A percentile compares a stretch with the other conserved stretches of the same genome.
phyloP scores from a whole-genome alignment of 2,797 vertebrate species.

The Mastacembelus armatus region DNA sequence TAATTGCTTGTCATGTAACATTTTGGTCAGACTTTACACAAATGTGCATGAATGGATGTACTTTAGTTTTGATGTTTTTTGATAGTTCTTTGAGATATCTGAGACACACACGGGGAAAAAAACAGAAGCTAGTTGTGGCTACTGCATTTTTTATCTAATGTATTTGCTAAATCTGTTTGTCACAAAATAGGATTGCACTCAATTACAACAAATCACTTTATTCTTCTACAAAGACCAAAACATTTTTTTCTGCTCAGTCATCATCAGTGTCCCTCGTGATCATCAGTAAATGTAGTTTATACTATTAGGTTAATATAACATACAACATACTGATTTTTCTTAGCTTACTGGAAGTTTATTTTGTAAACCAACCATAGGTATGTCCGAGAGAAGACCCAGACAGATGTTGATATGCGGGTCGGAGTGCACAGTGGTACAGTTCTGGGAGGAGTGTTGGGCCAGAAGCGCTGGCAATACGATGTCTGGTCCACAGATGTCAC shows the following conservation, averaged over 20 bases:
- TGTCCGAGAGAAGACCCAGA: constrained; percentile 94
- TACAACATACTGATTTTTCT: too few relatives aligned
- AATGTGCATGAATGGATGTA: not conserved
- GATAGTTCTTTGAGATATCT: not conserved
- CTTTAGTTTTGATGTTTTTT: not conserved
- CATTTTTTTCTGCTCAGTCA: too few relatives aligned
- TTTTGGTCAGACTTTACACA: too few relatives aligned
- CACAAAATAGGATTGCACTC: too few relatives aligned
- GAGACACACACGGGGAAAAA: not conserved
- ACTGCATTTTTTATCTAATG: not conserved
- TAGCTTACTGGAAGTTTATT: too few relatives aligned
- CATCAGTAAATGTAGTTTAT: too few relatives aligned
- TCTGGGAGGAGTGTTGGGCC: constrained; percentile 93
- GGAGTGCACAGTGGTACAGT: constrained; percentile 94
- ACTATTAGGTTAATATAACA: too few relatives aligned
- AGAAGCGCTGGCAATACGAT: constrained; percentile 97
- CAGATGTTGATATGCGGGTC: constrained; percentile 95
- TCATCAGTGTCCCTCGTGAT: too few relatives aligned
- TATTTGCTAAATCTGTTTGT: too few relatives aligned
- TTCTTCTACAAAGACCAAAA: too few relatives aligned
- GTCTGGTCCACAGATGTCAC: constrained; percentile 97
- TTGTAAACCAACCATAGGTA: constrained; percentile 80
- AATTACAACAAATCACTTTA: too few relatives aligned
- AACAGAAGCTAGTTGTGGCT: not conserved
- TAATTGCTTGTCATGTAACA: constrained; percentile 2